Evolutionary conservation across 2,797 vertebrate genomes (phyloP).

Genomic region (Microctenopoma steveboyesi): DNA sequence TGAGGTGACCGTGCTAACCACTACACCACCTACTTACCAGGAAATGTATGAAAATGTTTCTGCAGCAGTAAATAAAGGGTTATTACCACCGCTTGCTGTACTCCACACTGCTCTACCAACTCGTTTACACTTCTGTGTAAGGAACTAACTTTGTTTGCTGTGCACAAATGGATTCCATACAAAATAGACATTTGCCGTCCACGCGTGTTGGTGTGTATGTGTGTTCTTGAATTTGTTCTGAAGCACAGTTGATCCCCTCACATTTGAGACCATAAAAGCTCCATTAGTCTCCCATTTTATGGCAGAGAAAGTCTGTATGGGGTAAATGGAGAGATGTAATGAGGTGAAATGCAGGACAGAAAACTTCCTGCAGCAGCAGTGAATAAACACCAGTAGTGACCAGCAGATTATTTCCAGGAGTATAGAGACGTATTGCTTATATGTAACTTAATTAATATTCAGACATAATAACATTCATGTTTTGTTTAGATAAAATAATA

Average conservation of each 20-base stretch:
- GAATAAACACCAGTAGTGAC: slow-evolving; percentile 47
- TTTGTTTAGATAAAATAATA: neutral
- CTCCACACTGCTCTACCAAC: neutral
- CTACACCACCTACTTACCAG: too few species aligned
- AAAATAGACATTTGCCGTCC: slow-evolving; percentile 1
- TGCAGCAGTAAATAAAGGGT: neutral
- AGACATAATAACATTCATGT: too few species aligned
- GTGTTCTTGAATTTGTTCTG: slow-evolving; percentile 2
- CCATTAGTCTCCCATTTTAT: slow-evolving; percentile 70
- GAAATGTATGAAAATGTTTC: too few species aligned
- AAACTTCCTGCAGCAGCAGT: slow-evolving; percentile 54
- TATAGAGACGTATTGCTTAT: slow-evolving; percentile 28
- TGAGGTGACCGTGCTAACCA: too few species aligned
- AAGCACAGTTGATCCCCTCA: slow-evolving; percentile 31
- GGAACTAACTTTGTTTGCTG: slow-evolving; percentile 8
- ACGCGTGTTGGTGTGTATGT: slow-evolving; percentile 16
- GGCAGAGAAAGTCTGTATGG: slow-evolving; percentile 40
- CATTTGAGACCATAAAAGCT: slow-evolving; percentile 69
- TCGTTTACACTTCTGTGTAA: slow-evolving; percentile 3
- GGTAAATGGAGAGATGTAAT: slow-evolving; percentile 52
- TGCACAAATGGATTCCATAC: slow-evolving; percentile 11
- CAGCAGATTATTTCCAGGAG: slow-evolving; percentile 29
- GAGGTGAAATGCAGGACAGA: slow-evolving; percentile 59
- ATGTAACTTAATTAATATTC: slow-evolving; percentile 55
- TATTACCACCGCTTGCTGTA: neutral